phyloP scores from a whole-genome alignment of 2,888 invertebrate genomes.

The Cerceris rybyensis region DNA sequence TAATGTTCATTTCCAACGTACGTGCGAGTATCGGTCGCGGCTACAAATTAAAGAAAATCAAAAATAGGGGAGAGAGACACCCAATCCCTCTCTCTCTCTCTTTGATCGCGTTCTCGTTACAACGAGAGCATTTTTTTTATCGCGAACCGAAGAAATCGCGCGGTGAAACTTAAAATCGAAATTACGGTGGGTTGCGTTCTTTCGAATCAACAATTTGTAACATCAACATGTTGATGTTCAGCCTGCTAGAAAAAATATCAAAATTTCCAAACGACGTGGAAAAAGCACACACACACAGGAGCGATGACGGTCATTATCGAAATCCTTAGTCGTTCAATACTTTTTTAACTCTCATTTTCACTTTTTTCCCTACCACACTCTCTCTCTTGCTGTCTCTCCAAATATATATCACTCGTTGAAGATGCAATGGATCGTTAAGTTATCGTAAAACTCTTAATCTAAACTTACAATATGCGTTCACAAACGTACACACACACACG shows the following conservation, averaged over 20 bases:
- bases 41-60: slow-evolving; percentile 11
- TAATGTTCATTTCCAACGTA: slow-evolving; percentile 48
- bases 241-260: not conserved
- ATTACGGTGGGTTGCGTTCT: not conserved
- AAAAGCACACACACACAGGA: too few relatives aligned
- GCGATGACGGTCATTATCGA: too few relatives aligned
- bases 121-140: not conserved
- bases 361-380: not conserved
- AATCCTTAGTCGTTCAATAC: too few relatives aligned
- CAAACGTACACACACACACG: not conserved
- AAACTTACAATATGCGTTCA: slow-evolving; percentile 15
- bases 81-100: not conserved
- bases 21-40: slow-evolving; percentile 19
- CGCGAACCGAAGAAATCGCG: not conserved
- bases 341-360: not conserved
- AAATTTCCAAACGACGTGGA: too few relatives aligned
- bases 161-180: not conserved
- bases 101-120: not conserved
- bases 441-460: slow-evolving; percentile 20
- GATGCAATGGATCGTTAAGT: slow-evolving; percentile 9
- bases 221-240: not conserved
- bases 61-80: not conserved
- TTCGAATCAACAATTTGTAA: not conserved
- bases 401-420: slow-evolving; percentile 1
- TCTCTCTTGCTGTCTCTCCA: slow-evolving; percentile 12